Evolutionary conservation across 2,113 vertebrate species (phyloP).

Genomic region (Gambusia affinis): DNA sequence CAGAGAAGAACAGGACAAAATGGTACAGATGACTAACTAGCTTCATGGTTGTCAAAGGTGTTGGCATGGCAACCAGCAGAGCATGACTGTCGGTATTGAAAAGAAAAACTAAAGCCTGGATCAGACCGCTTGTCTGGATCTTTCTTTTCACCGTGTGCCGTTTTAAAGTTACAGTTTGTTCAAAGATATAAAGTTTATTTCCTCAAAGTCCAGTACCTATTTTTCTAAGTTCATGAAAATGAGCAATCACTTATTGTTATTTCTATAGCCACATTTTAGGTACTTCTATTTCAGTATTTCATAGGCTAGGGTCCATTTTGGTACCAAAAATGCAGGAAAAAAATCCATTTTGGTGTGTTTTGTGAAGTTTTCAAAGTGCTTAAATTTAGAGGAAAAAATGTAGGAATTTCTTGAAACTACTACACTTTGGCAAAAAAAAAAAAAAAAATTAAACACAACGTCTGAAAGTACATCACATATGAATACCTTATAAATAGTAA

Average conservation of each 20-base stretch:
- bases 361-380: too few species aligned
- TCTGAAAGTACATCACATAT: slow-evolving; percentile 12
- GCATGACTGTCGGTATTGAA: slow-evolving; percentile 25
- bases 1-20: slow-evolving; percentile 16
- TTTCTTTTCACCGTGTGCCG: slow-evolving; percentile 3
- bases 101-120: slow-evolving; percentile 35
- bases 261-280: too few species aligned
- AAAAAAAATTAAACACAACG: slow-evolving; percentile 2
- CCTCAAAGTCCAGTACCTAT: slow-evolving; percentile 1
- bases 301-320: too few species aligned
- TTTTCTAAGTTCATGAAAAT: neutral
- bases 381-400: too few species aligned
- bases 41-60: slow-evolving; percentile 31
- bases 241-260: too few species aligned
- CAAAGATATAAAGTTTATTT: neutral
- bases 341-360: too few species aligned
- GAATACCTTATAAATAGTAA: slow-evolving; percentile 7
- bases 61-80: slow-evolving; percentile 54
- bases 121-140: slow-evolving; percentile 9
- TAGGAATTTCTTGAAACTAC: too few species aligned
- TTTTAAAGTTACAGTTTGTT: slow-evolving; percentile 17
- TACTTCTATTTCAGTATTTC: too few species aligned
- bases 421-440: neutral
- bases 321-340: too few species aligned
- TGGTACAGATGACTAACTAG: slow-evolving; percentile 48